Percentiles rank a stretch among this genome's conserved stretches.
These are phyloP conservation scores for Erebia palarica DNA, from an alignment of 2,888 invertebrate genomes.

Conservation along the genomic window DNA sequence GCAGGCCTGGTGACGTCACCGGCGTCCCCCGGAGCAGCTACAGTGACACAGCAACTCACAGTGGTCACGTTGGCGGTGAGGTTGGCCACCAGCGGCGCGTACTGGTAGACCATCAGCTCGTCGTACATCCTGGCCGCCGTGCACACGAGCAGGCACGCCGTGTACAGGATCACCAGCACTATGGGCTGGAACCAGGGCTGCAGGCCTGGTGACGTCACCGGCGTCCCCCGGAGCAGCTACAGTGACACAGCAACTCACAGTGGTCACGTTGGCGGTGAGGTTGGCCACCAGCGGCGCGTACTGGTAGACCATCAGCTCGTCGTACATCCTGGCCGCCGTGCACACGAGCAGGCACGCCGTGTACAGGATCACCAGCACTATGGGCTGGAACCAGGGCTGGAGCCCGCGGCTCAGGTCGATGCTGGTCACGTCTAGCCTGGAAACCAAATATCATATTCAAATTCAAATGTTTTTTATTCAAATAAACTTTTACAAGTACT, in stretches of 20 bases:
- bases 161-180: constrained; percentile 72
- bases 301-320: constrained; percentile 78
- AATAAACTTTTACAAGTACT: no score
- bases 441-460: neutral
- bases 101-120: constrained; percentile 77
- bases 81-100: constrained; percentile 60
- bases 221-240: no score
- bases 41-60: constrained; percentile 51
- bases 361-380: constrained; percentile 73
- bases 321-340: constrained; percentile 71
- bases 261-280: constrained; percentile 62
- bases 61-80: constrained; percentile 63
- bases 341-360: constrained; percentile 72
- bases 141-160: constrained; percentile 71
- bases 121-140: constrained; percentile 73
- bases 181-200: constrained; percentile 76
- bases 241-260: constrained; percentile 52
- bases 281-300: constrained; percentile 63
- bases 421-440: constrained; percentile 70
- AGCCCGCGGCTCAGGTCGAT: constrained; percentile 65
- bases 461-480: no score
- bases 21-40: no score
- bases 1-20: constrained; percentile 33
- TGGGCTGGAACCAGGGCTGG: constrained; percentile 75
- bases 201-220: no score